Conservation (phyloP, 2,888 invertebrate genomes). For the Cabera pusaria region DNA sequence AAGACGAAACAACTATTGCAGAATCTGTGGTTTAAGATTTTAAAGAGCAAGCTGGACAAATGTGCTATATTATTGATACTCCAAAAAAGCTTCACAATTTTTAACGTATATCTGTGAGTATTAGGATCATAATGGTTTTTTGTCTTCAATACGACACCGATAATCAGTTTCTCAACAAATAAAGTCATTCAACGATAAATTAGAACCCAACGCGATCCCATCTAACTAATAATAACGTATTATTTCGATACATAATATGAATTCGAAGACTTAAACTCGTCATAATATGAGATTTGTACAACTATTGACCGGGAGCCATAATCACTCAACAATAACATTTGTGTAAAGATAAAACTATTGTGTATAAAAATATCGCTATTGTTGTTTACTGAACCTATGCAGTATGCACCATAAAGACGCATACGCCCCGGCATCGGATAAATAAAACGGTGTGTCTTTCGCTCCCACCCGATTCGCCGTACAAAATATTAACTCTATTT, state of each 20-base stretch:
- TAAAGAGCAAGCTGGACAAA: no score
- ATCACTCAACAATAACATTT: slow-evolving; percentile 80
- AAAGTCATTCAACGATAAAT: slow-evolving; percentile 4
- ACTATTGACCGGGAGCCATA: slow-evolving; percentile 80
- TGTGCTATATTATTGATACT: no score
- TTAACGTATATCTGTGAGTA: no score
- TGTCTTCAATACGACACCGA: no score
- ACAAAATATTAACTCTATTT: slow-evolving; percentile 72
- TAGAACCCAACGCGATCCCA: slow-evolving; percentile 5
- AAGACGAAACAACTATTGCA: no score
- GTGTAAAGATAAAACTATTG: slow-evolving; percentile 80
- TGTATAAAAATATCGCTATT: slow-evolving; percentile 82
- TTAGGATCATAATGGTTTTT: no score
- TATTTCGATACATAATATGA: slow-evolving; percentile 42
- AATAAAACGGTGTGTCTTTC: slow-evolving; percentile 63
- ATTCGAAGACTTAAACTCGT: slow-evolving; percentile 59
- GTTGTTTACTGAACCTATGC: slow-evolving; percentile 42
- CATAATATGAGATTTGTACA: slow-evolving; percentile 66
- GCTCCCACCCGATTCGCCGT: slow-evolving; percentile 54
- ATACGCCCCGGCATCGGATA: slow-evolving; percentile 56
- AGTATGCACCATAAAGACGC: slow-evolving; percentile 36
- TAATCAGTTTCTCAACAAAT: slow-evolving; percentile 8
- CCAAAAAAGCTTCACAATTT: no score
- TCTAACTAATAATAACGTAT: slow-evolving; percentile 22
- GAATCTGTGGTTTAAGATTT: no score